These are phyloP conservation scores for Scelioninae gen. 2 DNA, from an alignment of 2,888 invertebrate species.

Conservation along the genomic window DNA sequence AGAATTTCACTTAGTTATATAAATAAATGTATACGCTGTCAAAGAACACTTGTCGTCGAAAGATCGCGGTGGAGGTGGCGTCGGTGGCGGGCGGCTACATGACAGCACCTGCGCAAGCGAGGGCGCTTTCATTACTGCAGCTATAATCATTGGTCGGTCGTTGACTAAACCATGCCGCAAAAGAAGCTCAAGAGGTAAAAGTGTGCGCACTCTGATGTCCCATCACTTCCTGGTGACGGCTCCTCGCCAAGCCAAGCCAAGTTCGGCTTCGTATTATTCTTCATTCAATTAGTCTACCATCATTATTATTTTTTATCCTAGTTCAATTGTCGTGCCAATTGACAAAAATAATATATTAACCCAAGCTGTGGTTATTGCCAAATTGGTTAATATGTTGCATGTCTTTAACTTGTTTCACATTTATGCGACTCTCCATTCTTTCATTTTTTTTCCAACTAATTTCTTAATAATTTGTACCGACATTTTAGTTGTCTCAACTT, in stretches of 20 bases:
- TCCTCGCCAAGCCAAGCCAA: slow-evolving; percentile 39
- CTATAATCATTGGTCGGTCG: slow-evolving; percentile 68
- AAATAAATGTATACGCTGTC: slow-evolving; percentile 12
- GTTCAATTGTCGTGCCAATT: too few species aligned
- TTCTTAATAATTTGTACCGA: too few species aligned
- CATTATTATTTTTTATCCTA: too few species aligned
- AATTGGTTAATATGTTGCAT: too few species aligned
- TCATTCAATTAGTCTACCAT: slow-evolving; percentile 11
- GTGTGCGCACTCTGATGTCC: slow-evolving; percentile 61
- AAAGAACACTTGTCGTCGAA: slow-evolving; percentile 48
- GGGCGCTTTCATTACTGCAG: slow-evolving; percentile 72
- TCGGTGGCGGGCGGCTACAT: slow-evolving; percentile 63
- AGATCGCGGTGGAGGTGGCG: slow-evolving; percentile 51
- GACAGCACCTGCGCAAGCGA: slow-evolving; percentile 71
- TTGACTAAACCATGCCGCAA: slow-evolving; percentile 62
- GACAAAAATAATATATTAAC: too few species aligned
- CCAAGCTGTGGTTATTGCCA: too few species aligned
- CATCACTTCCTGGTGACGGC: too few species aligned
- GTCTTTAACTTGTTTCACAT: too few species aligned
- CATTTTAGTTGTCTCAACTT: too few species aligned
- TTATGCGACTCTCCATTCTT: too few species aligned
- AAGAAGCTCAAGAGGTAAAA: slow-evolving; percentile 67
- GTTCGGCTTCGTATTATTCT: slow-evolving; percentile 24
- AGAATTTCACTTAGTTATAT: too few species aligned
- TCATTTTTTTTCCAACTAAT: too few species aligned